Conservation (phyloP, 2,888 invertebrate genomes). For the Epirrhoe alternata region DNA sequence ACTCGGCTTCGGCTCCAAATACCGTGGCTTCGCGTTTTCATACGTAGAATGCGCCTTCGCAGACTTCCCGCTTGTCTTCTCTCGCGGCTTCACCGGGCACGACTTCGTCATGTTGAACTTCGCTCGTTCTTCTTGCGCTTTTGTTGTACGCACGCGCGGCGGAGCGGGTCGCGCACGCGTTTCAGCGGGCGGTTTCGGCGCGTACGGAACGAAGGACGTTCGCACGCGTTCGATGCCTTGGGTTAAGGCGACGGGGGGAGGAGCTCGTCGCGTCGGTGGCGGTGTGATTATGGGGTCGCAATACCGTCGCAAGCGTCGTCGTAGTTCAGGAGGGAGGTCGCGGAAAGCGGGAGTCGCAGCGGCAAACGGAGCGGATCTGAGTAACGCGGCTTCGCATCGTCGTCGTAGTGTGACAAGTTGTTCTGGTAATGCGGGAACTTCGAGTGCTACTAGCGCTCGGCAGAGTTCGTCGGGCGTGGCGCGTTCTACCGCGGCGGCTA, state of each 20-base stretch:
- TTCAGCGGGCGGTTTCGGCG: conserved; percentile 53
- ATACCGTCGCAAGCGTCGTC: conserved; percentile 59
- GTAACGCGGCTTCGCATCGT: conserved; percentile 68
- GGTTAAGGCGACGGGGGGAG: conserved; percentile 32
- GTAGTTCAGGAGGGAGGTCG: conserved; percentile 64
- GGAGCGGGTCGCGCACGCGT: conserved; percentile 38
- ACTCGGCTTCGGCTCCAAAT: conserved; percentile 84
- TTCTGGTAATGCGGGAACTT: conserved; percentile 44
- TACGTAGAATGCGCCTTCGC: conserved; percentile 43
- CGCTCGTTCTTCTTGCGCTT: conserved; percentile 75
- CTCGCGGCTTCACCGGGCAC: conserved; percentile 51
- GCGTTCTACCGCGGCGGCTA: conserved; percentile 91
- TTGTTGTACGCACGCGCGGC: conserved; percentile 71
- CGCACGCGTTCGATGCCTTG: conserved; percentile 69
- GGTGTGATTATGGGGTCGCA: conserved; percentile 41
- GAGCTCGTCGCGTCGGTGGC: conserved; percentile 33
- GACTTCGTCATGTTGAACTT: conserved; percentile 70
- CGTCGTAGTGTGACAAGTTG: conserved; percentile 56
- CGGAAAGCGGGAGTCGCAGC: conserved; percentile 63
- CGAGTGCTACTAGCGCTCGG: conserved; percentile 85
- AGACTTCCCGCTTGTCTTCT: conserved; percentile 46
- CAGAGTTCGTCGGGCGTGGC: conserved; percentile 94
- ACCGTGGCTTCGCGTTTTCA: conserved; percentile 84
- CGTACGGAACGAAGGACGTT: conserved; percentile 69
- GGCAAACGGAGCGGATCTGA: conserved; percentile 67